Conservation (phyloP, 2,113 vertebrate genomes). For the Athene cunicularia region DNA sequence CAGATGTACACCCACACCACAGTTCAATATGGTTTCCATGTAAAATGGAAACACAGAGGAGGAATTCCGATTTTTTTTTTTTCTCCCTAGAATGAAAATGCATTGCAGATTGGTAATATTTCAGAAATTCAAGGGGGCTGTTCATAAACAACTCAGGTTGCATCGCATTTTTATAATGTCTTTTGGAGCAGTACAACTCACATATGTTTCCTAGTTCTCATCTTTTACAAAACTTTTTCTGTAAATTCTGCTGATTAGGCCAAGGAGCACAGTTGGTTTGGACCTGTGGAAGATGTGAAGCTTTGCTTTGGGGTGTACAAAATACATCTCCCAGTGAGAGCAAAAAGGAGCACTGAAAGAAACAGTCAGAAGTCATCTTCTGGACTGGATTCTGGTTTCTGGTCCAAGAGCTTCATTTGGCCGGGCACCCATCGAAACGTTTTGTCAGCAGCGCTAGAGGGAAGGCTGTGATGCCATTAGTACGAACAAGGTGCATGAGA, state of each 20-base stretch:
- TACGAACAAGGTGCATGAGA: background rate
- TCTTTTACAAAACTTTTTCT: background rate
- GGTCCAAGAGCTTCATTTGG: background rate
- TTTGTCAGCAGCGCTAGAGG: background rate
- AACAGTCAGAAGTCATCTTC: background rate
- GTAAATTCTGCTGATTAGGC: background rate
- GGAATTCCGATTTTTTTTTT: background rate
- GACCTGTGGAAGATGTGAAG: background rate
- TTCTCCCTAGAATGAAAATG: background rate
- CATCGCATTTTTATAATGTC: background rate
- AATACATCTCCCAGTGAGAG: background rate
- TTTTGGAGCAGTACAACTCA: background rate
- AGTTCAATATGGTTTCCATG: background rate
- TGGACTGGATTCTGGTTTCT: background rate
- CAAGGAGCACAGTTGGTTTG: background rate
- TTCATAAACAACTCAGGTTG: background rate
- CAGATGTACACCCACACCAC: background rate
- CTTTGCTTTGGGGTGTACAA: background rate
- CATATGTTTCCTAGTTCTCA: background rate
- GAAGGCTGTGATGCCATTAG: background rate
- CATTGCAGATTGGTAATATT: background rate
- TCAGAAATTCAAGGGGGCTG: background rate
- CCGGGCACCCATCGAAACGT: rapidly evolving
- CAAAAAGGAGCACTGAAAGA: background rate
- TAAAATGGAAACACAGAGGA: background rate